Base-by-base conservation (phyloP, 1,140 invertebrate species). In the Nixonia krombeini region DNA sequence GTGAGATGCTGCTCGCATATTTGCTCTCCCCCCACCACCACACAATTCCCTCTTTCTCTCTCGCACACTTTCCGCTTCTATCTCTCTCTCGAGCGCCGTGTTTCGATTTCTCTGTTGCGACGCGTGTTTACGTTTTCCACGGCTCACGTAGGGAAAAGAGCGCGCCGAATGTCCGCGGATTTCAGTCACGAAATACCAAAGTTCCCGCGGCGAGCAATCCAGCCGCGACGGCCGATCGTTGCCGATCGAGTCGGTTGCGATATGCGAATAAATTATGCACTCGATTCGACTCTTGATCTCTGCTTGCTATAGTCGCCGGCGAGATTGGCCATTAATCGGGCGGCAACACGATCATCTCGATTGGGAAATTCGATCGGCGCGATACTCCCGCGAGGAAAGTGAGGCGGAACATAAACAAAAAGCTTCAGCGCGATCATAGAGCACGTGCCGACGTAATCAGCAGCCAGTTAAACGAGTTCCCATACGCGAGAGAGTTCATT, bases 41-140 rank as follows among this genome's bases (percentile, higher is more conserved):
- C n/a, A n/a, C n/a, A n/a, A n/a, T n/a, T n/a, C n/a, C n/a, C n/a
- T n/a, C n/a, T n/a, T n/a, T n/a, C n/a, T n/a, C n/a, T n/a, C n/a
- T n/a, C n/a, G n/a, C n/a, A n/a, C n/a, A n/a, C n/a, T n/a, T n/a
- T n/a, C n/a, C n/a, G n/a, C n/a, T n/a, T n/a, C n/a, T n/a, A n/a
- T n/a, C n/a, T n/a, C n/a, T n/a, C n/a, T n/a, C n/a, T n/a, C n/a
- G n/a, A n/a, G n/a, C n/a, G n/a, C n/a, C n/a, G n/a, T n/a, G n/a
- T n/a, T n/a, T 15, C 15, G 37, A 40, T 40, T 40, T 40, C 37
- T 18, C 37, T 17, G 15, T 2, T 17, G 15, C 37, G 37, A n/a
- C n/a, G n/a, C n/a, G n/a, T 40, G 37, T 40, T 40, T 40, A 40
- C 18, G 37, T 40, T 40, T 40, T 40, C 37, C 17, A 17, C 37